Percentiles rank a stretch among this genome's conserved stretches.
phyloP scores from a whole-genome alignment of 2,797 vertebrate genomes.

The Catostomus latipinnis region DNA sequence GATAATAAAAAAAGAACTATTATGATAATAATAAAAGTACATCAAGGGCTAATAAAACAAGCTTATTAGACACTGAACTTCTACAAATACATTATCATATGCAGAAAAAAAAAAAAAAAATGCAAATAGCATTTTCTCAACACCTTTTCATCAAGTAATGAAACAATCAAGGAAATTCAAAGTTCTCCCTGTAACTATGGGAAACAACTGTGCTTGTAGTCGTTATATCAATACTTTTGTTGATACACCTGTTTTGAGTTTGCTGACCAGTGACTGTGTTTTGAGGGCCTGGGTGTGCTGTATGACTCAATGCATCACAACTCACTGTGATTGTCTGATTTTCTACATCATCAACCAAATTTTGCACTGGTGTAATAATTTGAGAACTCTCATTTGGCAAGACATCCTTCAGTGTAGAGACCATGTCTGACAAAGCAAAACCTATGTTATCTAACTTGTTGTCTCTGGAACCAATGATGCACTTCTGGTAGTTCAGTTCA shows the following conservation, averaged over 20 bases:
- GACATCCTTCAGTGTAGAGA: constrained; percentile 70
- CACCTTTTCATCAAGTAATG: not conserved
- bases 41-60: no score
- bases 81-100: not conserved
- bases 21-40: no score
- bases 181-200: constrained; percentile 40
- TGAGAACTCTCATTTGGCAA: constrained; percentile 68
- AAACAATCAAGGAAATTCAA: constrained; percentile 28
- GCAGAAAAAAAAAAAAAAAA: not conserved
- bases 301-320: not conserved
- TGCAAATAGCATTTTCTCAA: not conserved
- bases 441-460: constrained; percentile 58
- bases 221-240: constrained; percentile 24
- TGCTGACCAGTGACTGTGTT: not conserved
- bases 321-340: not conserved
- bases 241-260: not conserved
- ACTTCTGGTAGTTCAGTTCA: constrained; percentile 77
- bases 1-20: no score
- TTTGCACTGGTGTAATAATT: not conserved
- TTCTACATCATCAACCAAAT: not conserved
- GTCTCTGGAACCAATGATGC: constrained; percentile 69
- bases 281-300: not conserved
- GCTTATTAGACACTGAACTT: no score
- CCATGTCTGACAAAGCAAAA: constrained; percentile 63
- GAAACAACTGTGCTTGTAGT: constrained; percentile 4